phyloP scores from a whole-genome alignment of 1,140 invertebrate species.

The Nasonia vitripennis region DNA sequence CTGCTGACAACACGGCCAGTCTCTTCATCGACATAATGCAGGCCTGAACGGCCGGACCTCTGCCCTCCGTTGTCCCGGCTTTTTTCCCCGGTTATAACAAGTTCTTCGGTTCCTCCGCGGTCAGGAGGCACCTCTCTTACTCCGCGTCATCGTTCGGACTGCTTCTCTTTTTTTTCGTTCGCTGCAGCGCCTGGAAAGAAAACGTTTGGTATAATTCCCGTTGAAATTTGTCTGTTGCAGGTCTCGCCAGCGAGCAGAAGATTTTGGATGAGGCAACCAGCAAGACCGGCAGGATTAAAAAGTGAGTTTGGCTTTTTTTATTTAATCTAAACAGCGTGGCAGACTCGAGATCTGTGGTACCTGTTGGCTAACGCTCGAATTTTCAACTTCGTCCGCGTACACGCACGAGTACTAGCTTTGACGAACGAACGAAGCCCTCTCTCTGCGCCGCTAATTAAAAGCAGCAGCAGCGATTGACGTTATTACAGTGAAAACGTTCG shows the following conservation, averaged over 20 bases:
- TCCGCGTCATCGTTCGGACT: too few species aligned
- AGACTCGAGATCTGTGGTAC: too few species aligned
- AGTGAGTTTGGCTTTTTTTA: constrained; percentile 52
- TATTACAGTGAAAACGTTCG: neutral
- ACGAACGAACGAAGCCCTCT: neutral
- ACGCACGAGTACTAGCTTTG: neutral
- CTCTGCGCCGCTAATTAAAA: neutral
- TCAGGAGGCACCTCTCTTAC: neutral
- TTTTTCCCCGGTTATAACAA: too few species aligned
- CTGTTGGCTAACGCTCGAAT: too few species aligned
- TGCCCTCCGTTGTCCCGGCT: neutral
- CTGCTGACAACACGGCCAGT: constrained; percentile 3
- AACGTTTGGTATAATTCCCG: constrained; percentile 32
- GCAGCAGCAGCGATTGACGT: neutral
- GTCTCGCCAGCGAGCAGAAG: constrained; percentile 58
- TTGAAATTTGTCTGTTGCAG: constrained; percentile 56
- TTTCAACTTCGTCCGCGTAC: too few species aligned
- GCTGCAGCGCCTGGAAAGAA: neutral
- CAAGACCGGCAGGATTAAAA: constrained; percentile 64
- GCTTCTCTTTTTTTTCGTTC: neutral
- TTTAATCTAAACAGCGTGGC: too few species aligned
- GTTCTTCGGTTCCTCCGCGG: neutral
- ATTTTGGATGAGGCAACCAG: constrained; percentile 67
- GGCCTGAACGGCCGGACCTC: neutral
- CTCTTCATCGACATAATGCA: constrained; percentile 20